These are phyloP conservation scores for Cotesia congregata DNA, from an alignment of 2,888 invertebrate genomes.

Conservation along the genomic window DNA sequence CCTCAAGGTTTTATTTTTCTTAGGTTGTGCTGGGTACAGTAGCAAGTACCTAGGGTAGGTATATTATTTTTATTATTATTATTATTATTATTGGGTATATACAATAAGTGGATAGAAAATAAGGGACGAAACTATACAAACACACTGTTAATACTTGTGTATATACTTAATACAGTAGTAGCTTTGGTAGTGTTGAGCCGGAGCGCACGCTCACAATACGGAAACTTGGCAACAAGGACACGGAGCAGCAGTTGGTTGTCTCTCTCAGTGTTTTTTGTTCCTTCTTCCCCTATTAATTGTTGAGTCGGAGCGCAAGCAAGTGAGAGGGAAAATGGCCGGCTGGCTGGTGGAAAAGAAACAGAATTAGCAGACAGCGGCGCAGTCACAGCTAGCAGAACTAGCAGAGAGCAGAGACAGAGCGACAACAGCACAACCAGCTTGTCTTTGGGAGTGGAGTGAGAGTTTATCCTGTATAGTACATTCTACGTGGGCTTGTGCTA, in stretches of 20 bases:
- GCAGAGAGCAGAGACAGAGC: not conserved
- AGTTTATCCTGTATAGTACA: not conserved
- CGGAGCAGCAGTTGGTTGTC: not conserved
- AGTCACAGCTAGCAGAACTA: not conserved
- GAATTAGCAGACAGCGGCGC: not conserved
- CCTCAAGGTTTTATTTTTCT: too few relatives aligned
- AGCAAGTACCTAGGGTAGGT: too few relatives aligned
- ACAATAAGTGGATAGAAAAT: not conserved
- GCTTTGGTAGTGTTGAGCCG: not conserved
- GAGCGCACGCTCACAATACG: not conserved
- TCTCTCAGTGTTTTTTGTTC: not conserved
- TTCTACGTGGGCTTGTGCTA: conserved; percentile 11
- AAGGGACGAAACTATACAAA: not conserved
- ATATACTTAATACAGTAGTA: too few relatives aligned
- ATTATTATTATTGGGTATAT: too few relatives aligned
- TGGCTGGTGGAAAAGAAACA: not conserved
- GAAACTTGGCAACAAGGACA: not conserved
- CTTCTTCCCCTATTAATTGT: conserved; percentile 3
- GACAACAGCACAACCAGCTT: not conserved
- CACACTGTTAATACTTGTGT: not conserved
- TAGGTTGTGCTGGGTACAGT: too few relatives aligned
- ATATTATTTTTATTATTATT: too few relatives aligned
- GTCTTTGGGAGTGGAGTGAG: not conserved
- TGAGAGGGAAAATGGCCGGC: not conserved
- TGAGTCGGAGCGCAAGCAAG: not conserved